Evolutionary conservation across 2,113 vertebrate species (phyloP).

Genomic region (Turdus rufiventris): DNA sequence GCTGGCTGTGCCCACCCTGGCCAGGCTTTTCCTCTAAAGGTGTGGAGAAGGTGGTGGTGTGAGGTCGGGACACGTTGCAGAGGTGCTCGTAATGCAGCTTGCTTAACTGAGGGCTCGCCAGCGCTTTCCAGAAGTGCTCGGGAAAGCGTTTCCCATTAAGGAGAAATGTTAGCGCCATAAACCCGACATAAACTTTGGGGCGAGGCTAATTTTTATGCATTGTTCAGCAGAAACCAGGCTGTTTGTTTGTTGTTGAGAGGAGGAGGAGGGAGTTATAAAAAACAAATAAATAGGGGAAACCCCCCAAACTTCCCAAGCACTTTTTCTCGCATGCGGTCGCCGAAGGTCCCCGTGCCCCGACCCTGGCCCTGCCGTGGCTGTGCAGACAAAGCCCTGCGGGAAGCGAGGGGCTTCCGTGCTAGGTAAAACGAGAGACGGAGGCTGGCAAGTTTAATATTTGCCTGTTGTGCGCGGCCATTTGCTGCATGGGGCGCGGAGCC

Average conservation of each 20-base stretch:
- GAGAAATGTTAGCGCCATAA: background rate
- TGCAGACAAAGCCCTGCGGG: constrained; percentile 36
- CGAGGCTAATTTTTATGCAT: constrained; percentile 16
- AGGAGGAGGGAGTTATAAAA: background rate
- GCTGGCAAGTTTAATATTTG: constrained; percentile 18
- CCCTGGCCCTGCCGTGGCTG: background rate
- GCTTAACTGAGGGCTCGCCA: background rate
- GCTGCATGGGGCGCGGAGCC: constrained; percentile 39
- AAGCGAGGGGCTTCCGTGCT: background rate
- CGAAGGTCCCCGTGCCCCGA: background rate
- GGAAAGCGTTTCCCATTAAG: background rate
- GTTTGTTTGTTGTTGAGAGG: background rate
- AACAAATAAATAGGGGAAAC: too few relatives aligned
- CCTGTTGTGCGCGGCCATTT: constrained; percentile 59
- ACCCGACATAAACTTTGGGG: background rate
- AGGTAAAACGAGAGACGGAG: background rate
- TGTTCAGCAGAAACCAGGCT: background rate
- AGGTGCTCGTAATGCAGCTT: background rate
- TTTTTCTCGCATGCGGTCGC: background rate
- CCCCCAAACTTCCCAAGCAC: background rate
- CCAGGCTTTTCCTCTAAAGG: background rate
- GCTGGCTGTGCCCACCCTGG: background rate
- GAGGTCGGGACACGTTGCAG: background rate
- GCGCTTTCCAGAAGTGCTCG: constrained; percentile 3
- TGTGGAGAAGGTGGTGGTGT: background rate